phyloP scores from a whole-genome alignment of 2,113 vertebrate genomes.

The Butorides virescens region DNA sequence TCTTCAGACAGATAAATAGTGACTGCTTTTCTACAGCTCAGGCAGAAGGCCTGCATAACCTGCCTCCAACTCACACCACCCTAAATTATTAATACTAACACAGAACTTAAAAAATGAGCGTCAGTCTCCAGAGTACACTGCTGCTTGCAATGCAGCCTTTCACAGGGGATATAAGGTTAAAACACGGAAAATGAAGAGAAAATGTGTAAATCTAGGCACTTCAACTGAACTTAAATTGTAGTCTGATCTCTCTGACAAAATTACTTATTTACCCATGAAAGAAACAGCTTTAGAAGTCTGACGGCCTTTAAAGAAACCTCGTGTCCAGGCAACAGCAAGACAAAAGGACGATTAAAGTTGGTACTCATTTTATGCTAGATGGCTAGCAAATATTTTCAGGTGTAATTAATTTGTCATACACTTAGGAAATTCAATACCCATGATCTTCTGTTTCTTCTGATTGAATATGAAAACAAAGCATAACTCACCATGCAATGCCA shows the following conservation, averaged over 20 bases:
- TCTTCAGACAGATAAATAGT: neutral
- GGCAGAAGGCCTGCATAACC: neutral
- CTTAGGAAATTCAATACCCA: neutral
- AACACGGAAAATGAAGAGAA: slow-evolving; percentile 28
- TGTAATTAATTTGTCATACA: neutral
- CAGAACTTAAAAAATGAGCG: slow-evolving; percentile 32
- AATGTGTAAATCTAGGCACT: slow-evolving; percentile 41
- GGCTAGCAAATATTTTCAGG: neutral
- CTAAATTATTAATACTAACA: slow-evolving; percentile 58
- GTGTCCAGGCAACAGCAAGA: neutral
- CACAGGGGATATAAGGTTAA: slow-evolving; percentile 30
- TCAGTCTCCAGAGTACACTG: neutral
- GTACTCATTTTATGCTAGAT: neutral
- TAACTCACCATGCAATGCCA: neutral
- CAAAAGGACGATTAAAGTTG: neutral
- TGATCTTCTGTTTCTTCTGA: neutral
- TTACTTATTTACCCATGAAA: slow-evolving; percentile 30
- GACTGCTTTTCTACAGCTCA: neutral
- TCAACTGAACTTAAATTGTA: slow-evolving; percentile 16
- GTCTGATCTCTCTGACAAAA: slow-evolving; percentile 21
- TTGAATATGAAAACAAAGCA: neutral
- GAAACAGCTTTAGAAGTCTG: neutral
- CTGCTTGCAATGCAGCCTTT: neutral
- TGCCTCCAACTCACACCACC: neutral
- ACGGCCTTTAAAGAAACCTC: slow-evolving; percentile 13